phyloP scores from a whole-genome alignment of 2,888 invertebrate genomes.

The Sphaeridia pumilis region DNA sequence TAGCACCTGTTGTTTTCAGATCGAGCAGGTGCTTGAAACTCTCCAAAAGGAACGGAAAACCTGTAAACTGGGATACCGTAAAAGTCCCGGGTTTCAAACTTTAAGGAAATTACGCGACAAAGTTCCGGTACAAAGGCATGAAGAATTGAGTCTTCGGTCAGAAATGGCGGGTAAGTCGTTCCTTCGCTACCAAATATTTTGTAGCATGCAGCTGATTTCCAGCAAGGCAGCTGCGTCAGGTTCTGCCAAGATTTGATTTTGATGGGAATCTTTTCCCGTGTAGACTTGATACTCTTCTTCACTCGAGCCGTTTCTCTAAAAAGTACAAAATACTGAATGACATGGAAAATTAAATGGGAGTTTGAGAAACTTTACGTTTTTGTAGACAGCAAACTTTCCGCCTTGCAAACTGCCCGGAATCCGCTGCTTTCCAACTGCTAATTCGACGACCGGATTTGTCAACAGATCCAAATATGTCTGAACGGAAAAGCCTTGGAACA shows the following conservation, averaged over 20 bases:
- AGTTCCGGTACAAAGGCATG: conserved; percentile 40
- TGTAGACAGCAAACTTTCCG: conserved; percentile 18
- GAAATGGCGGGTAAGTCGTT: conserved; percentile 68
- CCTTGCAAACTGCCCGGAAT: conserved; percentile 9
- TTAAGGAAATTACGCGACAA: conserved; percentile 47
- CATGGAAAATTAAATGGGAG: no score
- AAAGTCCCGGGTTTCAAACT: conserved; percentile 51
- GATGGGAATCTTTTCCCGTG: conserved; percentile 20
- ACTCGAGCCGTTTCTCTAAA: conserved; percentile 31
- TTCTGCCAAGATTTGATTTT: conserved; percentile 26
- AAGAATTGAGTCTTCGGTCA: conserved; percentile 52
- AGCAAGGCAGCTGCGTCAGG: conserved; percentile 17
- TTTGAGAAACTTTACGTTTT: no score
- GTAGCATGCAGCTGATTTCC: conserved; percentile 25
- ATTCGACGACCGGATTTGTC: conserved; percentile 7
- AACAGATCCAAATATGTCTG: conserved; percentile 14
- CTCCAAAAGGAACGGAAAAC: conserved; percentile 48
- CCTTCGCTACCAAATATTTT: conserved; percentile 48
- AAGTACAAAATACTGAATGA: no score
- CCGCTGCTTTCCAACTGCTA: conserved; percentile 1
- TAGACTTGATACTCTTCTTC: conserved; percentile 29
- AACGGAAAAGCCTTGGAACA: conserved; percentile 22
- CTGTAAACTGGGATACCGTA: conserved; percentile 55
- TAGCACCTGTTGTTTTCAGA: conserved; percentile 48
- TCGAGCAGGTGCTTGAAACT: conserved; percentile 56